Conservation (phyloP, 2,113 vertebrate genomes). For the Puffinus mauretanicus region DNA sequence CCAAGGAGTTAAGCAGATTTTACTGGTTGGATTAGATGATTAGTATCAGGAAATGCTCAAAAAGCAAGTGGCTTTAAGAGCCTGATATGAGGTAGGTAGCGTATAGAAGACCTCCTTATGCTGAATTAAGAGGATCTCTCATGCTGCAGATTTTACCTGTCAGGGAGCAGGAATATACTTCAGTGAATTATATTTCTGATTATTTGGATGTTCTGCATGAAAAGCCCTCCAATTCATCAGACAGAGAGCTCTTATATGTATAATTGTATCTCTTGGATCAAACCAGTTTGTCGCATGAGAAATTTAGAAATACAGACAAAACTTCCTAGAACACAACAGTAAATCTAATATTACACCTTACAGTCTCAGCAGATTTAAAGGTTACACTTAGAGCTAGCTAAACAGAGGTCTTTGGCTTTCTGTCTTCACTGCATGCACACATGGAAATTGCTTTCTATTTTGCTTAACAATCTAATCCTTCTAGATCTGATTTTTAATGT, state of each 20-base stretch:
- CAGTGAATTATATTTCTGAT: slow-evolving; percentile 37
- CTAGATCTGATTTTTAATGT: background rate
- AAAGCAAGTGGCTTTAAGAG: background rate
- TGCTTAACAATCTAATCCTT: background rate
- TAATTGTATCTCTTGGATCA: slow-evolving; percentile 4
- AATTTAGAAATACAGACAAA: slow-evolving; percentile 2
- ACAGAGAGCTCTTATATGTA: background rate
- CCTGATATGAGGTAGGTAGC: background rate
- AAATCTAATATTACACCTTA: background rate
- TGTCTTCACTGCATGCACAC: background rate
- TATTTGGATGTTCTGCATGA: slow-evolving; percentile 5
- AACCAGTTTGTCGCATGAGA: slow-evolving; percentile 15
- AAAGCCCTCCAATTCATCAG: background rate
- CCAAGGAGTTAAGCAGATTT: background rate
- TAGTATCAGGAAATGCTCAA: slow-evolving; percentile 22
- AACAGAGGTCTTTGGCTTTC: background rate
- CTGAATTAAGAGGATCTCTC: background rate
- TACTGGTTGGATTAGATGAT: background rate
- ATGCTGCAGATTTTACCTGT: slow-evolving; percentile 7
- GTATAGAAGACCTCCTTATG: background rate
- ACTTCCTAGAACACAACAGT: background rate
- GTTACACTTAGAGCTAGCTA: background rate
- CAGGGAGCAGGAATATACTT: background rate
- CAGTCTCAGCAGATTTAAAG: slow-evolving; percentile 24
- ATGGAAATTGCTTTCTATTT: background rate